These are phyloP conservation scores for Vespertilio murinus DNA, from an alignment of 2,797 vertebrate genomes.

Conservation along the genomic window DNA sequence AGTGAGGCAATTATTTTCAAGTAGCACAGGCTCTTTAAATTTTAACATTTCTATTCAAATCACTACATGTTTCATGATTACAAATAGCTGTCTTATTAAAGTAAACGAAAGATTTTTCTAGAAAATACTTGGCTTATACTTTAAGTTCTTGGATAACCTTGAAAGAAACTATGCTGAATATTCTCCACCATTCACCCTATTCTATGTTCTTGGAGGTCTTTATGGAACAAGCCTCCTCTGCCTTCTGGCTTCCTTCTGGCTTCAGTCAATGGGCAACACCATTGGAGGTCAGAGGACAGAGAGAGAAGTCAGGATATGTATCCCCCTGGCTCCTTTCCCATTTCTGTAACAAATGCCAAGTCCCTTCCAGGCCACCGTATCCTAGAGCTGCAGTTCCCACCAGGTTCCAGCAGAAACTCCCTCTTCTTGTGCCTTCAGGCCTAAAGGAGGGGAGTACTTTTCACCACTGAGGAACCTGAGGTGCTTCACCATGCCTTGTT, in stretches of 20 bases:
- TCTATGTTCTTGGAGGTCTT: background rate
- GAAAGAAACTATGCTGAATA: background rate
- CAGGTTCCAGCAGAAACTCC: background rate
- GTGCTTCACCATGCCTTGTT: background rate
- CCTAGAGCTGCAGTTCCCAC: background rate
- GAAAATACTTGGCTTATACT: background rate
- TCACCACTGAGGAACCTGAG: too few species aligned
- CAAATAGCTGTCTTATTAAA: background rate
- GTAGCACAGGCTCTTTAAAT: constrained; percentile 22
- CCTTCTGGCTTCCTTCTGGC: background rate
- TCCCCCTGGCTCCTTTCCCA: background rate
- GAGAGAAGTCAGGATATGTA: background rate
- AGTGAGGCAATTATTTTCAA: constrained; percentile 10
- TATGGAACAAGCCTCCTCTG: background rate
- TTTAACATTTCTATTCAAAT: constrained; percentile 29
- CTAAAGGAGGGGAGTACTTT: background rate
- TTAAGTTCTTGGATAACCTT: background rate
- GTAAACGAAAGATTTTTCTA: background rate
- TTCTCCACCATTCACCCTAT: background rate
- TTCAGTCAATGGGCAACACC: background rate
- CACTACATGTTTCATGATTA: background rate
- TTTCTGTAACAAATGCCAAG: background rate
- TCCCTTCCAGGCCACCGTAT: background rate
- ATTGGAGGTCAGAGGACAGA: background rate
- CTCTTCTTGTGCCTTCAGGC: background rate